Percentiles rank a stretch among this genome's conserved stretches.
Evolutionary conservation across 2,888 invertebrate species (phyloP).

Genomic region (Phyllotreta cruciferae): DNA sequence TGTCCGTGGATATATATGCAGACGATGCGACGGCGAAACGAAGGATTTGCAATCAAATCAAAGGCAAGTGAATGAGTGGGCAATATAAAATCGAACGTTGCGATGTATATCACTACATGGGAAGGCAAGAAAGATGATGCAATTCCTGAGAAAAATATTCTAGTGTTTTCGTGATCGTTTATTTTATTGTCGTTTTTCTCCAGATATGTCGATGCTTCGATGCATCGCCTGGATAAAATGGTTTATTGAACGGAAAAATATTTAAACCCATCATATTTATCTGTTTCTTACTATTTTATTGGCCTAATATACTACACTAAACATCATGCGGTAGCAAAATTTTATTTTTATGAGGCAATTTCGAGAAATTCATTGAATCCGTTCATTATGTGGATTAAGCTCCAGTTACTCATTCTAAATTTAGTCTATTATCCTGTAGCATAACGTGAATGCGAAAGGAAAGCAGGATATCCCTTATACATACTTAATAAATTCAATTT

Average conservation of each 20-base stretch:
- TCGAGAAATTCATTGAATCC: no score
- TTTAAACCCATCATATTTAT: background rate
- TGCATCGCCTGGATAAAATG: background rate
- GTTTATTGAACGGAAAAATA: constrained; percentile 21
- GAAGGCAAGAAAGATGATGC: constrained; percentile 55
- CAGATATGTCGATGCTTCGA: constrained; percentile 35
- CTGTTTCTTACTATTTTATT: background rate
- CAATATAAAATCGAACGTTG: constrained; percentile 52
- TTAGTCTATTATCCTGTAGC: no score
- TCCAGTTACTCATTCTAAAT: no score
- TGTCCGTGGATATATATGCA: constrained; percentile 26
- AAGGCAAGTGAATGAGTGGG: constrained; percentile 56
- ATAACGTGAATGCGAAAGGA: background rate
- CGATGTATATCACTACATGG: constrained; percentile 51
- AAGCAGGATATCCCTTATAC: constrained; percentile 20
- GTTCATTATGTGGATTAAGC: no score
- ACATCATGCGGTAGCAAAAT: no score
- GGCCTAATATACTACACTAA: no score
- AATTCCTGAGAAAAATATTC: constrained; percentile 56
- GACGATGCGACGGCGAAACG: constrained; percentile 30
- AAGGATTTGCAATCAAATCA: constrained; percentile 54
- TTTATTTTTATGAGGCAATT: no score
- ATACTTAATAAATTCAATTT: constrained; percentile 23
- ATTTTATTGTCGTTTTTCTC: constrained; percentile 43
- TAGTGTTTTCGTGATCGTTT: constrained; percentile 51